A percentile compares a stretch with the other conserved stretches of the same genome.
phyloP scores from a whole-genome alignment of 2,888 invertebrate species.

The Ophonus ardosiacus region DNA sequence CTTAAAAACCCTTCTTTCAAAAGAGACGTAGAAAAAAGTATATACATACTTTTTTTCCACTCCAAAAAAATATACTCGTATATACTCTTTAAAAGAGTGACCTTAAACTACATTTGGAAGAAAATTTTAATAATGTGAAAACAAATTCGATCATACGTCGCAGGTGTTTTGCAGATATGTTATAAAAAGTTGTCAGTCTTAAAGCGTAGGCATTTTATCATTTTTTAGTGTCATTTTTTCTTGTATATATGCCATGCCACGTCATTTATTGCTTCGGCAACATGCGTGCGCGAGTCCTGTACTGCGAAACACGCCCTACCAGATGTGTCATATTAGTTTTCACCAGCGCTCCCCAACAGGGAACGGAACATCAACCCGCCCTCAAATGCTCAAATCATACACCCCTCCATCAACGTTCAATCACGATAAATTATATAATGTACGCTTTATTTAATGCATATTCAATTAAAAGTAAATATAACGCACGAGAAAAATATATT shows the following conservation, averaged over 20 bases:
- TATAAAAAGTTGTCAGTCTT: conserved; percentile 46
- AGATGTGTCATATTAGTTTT: conserved; percentile 46
- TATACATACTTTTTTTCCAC: too few species aligned
- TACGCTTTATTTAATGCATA: not conserved
- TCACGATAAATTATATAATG: not conserved
- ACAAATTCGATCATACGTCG: conserved; percentile 40
- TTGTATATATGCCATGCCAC: conserved; percentile 43
- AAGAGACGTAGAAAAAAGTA: too few species aligned
- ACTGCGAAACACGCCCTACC: conserved; percentile 23
- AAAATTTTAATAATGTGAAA: conserved; percentile 42
- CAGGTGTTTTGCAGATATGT: conserved; percentile 45
- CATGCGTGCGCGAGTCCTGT: conserved; percentile 32
- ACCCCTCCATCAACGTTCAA: not conserved
- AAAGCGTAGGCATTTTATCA: conserved; percentile 43
- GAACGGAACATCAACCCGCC: not conserved
- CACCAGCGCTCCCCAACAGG: conserved; percentile 7
- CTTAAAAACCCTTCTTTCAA: too few species aligned
- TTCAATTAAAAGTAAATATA: not conserved
- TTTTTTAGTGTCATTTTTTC: conserved; percentile 54
- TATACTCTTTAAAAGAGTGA: not conserved
- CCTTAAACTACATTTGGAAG: not conserved
- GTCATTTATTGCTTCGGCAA: conserved; percentile 47
- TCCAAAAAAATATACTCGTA: too few species aligned
- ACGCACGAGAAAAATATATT: not conserved
- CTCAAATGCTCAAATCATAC: not conserved